Percentiles rank a stretch among this genome's conserved stretches.
phyloP scores from a whole-genome alignment of 2,797 vertebrate species.

The Semaprochilodus insignis region DNA sequence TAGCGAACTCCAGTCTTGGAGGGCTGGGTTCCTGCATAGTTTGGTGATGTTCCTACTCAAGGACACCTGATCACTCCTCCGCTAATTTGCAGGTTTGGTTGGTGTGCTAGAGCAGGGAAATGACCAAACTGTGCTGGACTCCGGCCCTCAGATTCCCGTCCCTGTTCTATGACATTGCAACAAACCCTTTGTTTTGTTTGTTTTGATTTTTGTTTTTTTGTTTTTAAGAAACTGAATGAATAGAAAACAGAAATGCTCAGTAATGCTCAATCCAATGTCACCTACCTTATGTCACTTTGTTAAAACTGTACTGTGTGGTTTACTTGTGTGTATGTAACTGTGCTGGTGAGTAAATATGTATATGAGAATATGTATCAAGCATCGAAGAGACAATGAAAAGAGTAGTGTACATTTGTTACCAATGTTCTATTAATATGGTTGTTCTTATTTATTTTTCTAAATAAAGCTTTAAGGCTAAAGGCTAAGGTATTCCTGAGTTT shows the following conservation, averaged over 20 bases:
- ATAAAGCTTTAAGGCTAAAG: constrained; percentile 22
- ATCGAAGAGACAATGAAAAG: background rate
- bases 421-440: constrained; percentile 31
- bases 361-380: constrained; percentile 2
- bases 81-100: too few relatives aligned
- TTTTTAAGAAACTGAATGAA: background rate
- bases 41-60: too few relatives aligned
- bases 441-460: constrained; percentile 51
- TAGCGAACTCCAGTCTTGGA: too few relatives aligned
- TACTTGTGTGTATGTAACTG: constrained; percentile 20
- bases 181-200: too few relatives aligned
- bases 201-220: too few relatives aligned
- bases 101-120: too few relatives aligned
- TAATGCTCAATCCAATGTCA: background rate
- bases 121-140: too few relatives aligned
- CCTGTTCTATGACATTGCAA: too few relatives aligned
- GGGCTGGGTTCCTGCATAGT: too few relatives aligned
- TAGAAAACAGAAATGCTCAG: background rate
- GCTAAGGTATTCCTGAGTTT: background rate
- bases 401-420: constrained; percentile 15
- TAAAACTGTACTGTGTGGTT: constrained; percentile 3
- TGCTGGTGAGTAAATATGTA: constrained; percentile 2
- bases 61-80: too few relatives aligned
- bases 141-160: too few relatives aligned
- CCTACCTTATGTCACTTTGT: background rate